A percentile compares a stretch with the other conserved stretches of the same genome.
These are phyloP conservation scores for Scaeva pyrastri DNA, from an alignment of 2,888 invertebrate species.

Conservation along the genomic window DNA sequence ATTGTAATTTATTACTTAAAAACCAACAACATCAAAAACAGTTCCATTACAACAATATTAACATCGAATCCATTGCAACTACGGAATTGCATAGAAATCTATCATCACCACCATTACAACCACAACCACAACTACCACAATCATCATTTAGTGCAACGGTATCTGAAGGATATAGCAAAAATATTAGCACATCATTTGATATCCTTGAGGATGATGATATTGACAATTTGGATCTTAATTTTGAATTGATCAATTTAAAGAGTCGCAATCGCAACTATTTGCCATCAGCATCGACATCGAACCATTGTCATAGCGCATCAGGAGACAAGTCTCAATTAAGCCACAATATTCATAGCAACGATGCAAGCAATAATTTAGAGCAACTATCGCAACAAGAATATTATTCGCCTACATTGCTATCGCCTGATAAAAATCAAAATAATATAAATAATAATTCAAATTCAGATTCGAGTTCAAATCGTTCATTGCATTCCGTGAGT, in stretches of 20 bases:
- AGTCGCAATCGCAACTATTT: conserved; percentile 46
- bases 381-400: conserved; percentile 33
- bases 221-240: conserved; percentile 60
- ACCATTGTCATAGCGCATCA: conserved; percentile 23
- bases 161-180: not conserved
- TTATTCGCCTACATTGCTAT: conserved; percentile 42
- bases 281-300: conserved; percentile 25
- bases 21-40: conserved; percentile 64
- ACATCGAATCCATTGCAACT: conserved; percentile 73
- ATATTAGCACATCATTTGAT: conserved; percentile 9
- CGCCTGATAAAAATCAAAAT: conserved; percentile 17
- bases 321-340: not conserved
- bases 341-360: conserved; percentile 49
- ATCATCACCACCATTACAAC: conserved; percentile 74
- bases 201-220: conserved; percentile 48
- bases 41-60: conserved; percentile 56
- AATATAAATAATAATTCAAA: not conserved
- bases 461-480: conserved; percentile 42
- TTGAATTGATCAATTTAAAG: conserved; percentile 59
- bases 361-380: conserved; percentile 58
- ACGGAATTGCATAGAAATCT: conserved; percentile 65
- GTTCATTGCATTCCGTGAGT: conserved; percentile 73
- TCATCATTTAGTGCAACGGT: conserved; percentile 41
- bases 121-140: conserved; percentile 73
- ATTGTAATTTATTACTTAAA: conserved; percentile 63